Percentiles rank a stretch among this genome's conserved stretches.
phyloP scores from a whole-genome alignment of 2,888 invertebrate species.

The Chirona hameri region DNA sequence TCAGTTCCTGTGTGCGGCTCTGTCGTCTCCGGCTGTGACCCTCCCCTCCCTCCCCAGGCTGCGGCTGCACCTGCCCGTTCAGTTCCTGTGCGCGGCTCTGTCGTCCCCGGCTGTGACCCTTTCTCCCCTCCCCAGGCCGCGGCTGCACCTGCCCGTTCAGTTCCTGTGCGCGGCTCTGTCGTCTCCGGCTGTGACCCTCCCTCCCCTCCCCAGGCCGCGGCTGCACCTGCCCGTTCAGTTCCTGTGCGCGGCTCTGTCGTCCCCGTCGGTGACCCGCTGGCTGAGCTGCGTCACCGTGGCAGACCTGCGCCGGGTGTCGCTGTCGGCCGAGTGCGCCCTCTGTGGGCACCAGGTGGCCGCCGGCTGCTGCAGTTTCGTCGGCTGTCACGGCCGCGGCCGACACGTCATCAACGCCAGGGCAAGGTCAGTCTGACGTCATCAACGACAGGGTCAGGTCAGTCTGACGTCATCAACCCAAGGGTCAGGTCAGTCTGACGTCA shows the following conservation, averaged over 20 bases:
- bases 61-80: constrained; percentile 3
- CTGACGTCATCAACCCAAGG: neutral
- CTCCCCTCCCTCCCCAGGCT: too few relatives aligned
- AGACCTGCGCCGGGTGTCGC: neutral
- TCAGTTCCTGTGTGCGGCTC: neutral
- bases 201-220: constrained; percentile 22
- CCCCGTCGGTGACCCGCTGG: too few relatives aligned
- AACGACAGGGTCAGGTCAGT: neutral
- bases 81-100: neutral
- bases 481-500: neutral
- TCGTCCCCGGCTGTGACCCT: too few relatives aligned
- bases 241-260: neutral
- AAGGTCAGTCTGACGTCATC: neutral
- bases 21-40: too few relatives aligned
- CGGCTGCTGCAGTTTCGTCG: neutral
- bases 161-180: neutral
- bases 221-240: neutral
- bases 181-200: too few relatives aligned
- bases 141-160: neutral
- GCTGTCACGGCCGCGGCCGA: neutral
- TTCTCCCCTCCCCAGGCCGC: too few relatives aligned
- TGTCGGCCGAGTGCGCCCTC: neutral
- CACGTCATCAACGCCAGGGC: neutral
- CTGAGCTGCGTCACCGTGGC: neutral
- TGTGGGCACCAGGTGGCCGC: neutral